Conservation (phyloP, 2,797 vertebrate genomes). For the Ctenopoma multispine region DNA sequence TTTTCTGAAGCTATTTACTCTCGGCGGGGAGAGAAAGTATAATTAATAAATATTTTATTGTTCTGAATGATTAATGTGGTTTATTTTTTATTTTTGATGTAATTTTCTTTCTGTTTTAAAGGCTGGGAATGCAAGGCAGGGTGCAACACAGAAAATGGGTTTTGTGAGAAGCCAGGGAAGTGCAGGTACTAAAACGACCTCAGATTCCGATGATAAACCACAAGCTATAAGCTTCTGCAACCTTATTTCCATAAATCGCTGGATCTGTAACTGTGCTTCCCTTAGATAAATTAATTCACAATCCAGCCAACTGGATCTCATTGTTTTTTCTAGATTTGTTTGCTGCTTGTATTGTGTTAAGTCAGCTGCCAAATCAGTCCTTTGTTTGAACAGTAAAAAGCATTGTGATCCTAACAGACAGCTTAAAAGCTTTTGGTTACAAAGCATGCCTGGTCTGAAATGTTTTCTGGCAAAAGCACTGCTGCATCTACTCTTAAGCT, state of each 20-base stretch:
- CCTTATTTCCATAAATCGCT: conserved; percentile 41
- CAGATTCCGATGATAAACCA: conserved; percentile 35
- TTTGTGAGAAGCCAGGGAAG: conserved; percentile 89
- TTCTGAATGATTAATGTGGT: conserved; percentile 42
- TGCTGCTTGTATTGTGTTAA: conserved; percentile 18
- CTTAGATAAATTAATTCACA: conserved; percentile 11
- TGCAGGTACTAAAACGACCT: conserved; percentile 88
- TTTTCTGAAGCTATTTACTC: conserved; percentile 5
- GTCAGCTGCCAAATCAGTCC: conserved; percentile 34
- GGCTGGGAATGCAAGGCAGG: conserved; percentile 86
- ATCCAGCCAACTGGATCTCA: conserved; percentile 26
- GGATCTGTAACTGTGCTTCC: conserved; percentile 21
- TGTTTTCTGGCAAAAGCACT: conserved; percentile 2
- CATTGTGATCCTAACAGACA: conserved; percentile 30
- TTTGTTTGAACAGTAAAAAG: conserved; percentile 43
- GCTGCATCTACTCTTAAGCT: neutral
- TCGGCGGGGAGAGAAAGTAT: conserved; percentile 20
- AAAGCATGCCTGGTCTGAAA: conserved; percentile 14
- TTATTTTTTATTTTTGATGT: conserved; percentile 10
- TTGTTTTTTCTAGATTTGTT: conserved; percentile 16
- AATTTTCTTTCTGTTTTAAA: conserved; percentile 63
- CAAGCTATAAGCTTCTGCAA: conserved; percentile 10
- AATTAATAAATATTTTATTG: conserved; percentile 33
- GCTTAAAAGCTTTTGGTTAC: conserved; percentile 17
- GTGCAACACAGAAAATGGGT: conserved; percentile 89